Conservation (phyloP, 1,140 invertebrate species). For the Drosophila ficusphila region DNA sequence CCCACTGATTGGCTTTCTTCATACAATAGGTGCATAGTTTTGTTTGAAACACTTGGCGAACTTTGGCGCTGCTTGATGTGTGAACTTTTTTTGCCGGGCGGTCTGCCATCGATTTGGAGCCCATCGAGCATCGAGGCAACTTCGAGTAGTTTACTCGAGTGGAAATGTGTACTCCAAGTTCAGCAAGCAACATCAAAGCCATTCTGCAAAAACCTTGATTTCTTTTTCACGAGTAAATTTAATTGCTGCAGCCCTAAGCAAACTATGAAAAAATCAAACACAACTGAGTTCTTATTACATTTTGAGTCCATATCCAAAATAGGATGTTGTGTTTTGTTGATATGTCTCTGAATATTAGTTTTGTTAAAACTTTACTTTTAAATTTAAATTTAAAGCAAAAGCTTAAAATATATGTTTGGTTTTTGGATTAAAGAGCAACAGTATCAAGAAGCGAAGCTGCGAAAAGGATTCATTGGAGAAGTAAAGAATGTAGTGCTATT, state of each 20-base stretch:
- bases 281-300: not conserved
- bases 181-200: constrained; percentile 37
- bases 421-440: no score
- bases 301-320: no score
- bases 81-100: constrained; percentile 35
- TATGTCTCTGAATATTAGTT: no score
- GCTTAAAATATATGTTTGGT: no score
- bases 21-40: not conserved
- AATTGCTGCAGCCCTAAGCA: not conserved
- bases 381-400: no score
- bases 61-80: constrained; percentile 56
- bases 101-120: constrained; percentile 39
- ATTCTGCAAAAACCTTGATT: constrained; percentile 18
- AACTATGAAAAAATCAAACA: not conserved
- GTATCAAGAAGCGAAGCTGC: no score
- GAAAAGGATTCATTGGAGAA: no score
- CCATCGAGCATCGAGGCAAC: constrained; percentile 26
- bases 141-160: constrained; percentile 28
- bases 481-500: no score
- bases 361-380: no score
- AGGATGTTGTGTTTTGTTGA: no score
- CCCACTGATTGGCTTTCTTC: not conserved
- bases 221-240: not conserved
- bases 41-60: constrained; percentile 36
- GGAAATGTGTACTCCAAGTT: constrained; percentile 34